Conservation (phyloP, 2,113 vertebrate species). For the Coptodon rendalli region DNA sequence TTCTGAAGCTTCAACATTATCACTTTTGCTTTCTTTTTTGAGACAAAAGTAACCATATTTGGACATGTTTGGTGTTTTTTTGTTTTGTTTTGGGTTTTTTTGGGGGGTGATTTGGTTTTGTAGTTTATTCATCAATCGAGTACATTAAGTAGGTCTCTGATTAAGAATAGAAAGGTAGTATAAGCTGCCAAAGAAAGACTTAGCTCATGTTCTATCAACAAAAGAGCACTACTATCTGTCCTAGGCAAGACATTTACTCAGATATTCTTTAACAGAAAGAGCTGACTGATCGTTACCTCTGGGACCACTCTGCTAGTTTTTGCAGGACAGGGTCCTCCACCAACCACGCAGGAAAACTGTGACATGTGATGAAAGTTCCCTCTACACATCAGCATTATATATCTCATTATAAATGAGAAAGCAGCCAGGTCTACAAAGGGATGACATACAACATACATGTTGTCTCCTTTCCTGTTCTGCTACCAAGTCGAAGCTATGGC, state of each 20-base stretch:
- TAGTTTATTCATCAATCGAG: neutral
- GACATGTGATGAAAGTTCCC: neutral
- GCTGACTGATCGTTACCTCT: neutral
- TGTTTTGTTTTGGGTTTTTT: neutral
- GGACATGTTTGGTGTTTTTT: fast-evolving
- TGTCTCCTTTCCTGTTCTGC: neutral
- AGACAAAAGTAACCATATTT: neutral
- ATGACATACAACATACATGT: neutral
- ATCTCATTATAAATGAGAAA: neutral
- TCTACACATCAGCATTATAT: neutral
- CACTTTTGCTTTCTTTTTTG: neutral
- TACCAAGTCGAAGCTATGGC: neutral
- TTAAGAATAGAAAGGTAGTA: neutral
- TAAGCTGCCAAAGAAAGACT: neutral
- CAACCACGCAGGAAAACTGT: neutral
- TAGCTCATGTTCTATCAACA: neutral
- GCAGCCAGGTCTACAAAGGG: neutral
- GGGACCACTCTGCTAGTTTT: neutral
- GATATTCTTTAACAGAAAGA: neutral
- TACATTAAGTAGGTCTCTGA: neutral
- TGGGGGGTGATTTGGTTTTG: neutral
- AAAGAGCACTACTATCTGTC: neutral
- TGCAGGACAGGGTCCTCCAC: neutral
- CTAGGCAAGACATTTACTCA: neutral
- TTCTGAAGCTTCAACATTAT: neutral